Base-by-base conservation (phyloP, 2,113 vertebrate genomes). In the Xiphorhynchus elegans region DNA sequence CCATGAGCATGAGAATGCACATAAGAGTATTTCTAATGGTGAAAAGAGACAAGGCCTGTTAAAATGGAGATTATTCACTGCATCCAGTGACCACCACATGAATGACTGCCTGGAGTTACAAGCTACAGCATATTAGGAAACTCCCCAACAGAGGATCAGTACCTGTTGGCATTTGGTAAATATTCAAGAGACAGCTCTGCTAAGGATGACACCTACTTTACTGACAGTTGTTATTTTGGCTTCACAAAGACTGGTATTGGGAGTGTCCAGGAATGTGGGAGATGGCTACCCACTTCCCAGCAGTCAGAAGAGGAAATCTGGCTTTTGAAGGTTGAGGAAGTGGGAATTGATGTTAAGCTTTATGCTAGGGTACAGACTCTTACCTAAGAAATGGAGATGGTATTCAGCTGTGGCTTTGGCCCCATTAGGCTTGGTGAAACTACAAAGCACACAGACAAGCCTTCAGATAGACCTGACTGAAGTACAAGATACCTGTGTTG, bases 11-110 rank as follows among this genome's bases (percentile, higher is more conserved):
- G 19, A 94, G 8, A 17, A 18, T 0, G 4, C 40, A 19, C 35
- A 49, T 1, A 0, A 0, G 3, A 59, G 3, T 47, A 52, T 17
- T 81, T 70, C 46, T 74, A 67, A 44, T 2, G 2, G 8, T 37
- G 47, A 63, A 63, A 72, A 87, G 21, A 59, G 19, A 16, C 58
- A 84, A 69, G 19, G 33, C 23, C 25, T 26, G 29, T 39, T 59
- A 89, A 87, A 69, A 70, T 2, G 3, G 62, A 67, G 23, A 15
- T 25, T 8, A n/a, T 28, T 74, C 28, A 39, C 5, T 47, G 17
- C 11, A 86, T 19, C 17, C 20, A 69, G 35, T 3, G 1, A 88
- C 20, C 3, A 4, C 13, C 68, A 47, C 9, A 16, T 11, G 37
- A 70, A 39, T 9, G 14, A 44, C 44, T 66, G 46, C 72, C 40